Conservation (phyloP, 2,888 invertebrate genomes). For the Synergus laeviventris region DNA sequence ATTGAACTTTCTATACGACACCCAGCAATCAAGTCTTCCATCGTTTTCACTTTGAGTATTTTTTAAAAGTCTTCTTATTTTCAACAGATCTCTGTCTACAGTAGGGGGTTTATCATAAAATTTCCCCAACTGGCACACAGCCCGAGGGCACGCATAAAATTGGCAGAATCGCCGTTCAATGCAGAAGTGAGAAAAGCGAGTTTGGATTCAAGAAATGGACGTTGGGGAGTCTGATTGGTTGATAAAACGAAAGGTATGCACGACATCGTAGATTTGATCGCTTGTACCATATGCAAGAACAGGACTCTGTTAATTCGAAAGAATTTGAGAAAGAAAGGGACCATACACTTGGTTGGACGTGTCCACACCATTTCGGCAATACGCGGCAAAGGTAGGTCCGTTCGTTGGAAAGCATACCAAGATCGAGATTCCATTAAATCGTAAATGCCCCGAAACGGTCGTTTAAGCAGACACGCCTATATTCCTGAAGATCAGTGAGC, state of each 20-base stretch:
- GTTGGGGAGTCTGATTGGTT: constrained; percentile 20
- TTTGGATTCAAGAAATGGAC: constrained; percentile 29
- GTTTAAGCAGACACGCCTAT: constrained; percentile 33
- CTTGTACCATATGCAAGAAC: constrained; percentile 6
- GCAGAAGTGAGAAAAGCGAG: neutral
- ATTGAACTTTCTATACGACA: constrained; percentile 36
- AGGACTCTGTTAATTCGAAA: constrained; percentile 32
- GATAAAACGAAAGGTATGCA: constrained; percentile 31
- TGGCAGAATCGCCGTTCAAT: neutral
- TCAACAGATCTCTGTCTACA: neutral
- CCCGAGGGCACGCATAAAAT: neutral
- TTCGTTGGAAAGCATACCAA: constrained; percentile 34
- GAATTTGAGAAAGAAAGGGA: constrained; percentile 6
- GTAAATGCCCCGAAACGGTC: constrained; percentile 43
- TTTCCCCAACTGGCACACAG: neutral
- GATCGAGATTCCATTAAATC: constrained; percentile 49
- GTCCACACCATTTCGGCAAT: constrained; percentile 13
- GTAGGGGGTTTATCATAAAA: constrained; percentile 12
- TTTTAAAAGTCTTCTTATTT: neutral
- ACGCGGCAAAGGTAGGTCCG: neutral
- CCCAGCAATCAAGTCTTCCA: constrained; percentile 26
- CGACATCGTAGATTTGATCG: constrained; percentile 32
- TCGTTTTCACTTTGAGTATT: constrained; percentile 17
- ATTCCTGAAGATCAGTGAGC: neutral
- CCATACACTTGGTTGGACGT: neutral